Percentiles rank a stretch among this genome's conserved stretches.
These are phyloP conservation scores for Himalopsyche kuldschensis DNA, from an alignment of 2,888 invertebrate genomes.

Conservation along the genomic window DNA sequence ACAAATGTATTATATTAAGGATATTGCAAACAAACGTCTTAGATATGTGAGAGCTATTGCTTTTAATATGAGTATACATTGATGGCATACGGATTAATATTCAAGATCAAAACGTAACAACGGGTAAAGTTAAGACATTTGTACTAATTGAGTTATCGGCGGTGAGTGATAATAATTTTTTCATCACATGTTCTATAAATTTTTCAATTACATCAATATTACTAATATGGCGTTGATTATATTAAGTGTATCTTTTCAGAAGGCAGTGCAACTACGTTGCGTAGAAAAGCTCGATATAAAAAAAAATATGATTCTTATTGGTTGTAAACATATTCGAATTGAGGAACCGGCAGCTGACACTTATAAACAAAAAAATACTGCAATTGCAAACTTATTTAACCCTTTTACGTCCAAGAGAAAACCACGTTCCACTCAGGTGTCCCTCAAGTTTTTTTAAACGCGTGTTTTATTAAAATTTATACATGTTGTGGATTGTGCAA, in stretches of 20 bases:
- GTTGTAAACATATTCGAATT: neutral
- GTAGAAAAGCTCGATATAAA: too few relatives aligned
- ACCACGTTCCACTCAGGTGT: too few relatives aligned
- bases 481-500: too few relatives aligned
- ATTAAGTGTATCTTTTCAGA: neutral
- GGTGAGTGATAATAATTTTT: neutral
- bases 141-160: neutral
- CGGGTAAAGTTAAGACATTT: neutral
- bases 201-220: neutral
- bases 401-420: too few relatives aligned
- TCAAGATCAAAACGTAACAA: neutral
- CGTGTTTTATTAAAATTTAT: too few relatives aligned
- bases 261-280: too few relatives aligned
- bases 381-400: neutral
- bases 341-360: neutral
- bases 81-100: too few relatives aligned
- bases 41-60: neutral
- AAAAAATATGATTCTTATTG: too few relatives aligned
- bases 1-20: neutral
- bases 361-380: neutral
- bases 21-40: neutral
- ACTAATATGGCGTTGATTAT: neutral
- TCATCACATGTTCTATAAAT: neutral
- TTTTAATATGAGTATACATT: neutral
- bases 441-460: too few relatives aligned